Evolutionary conservation across 2,888 invertebrate genomes (phyloP).

Genomic region (Sinodicranocentrus sp.): DNA sequence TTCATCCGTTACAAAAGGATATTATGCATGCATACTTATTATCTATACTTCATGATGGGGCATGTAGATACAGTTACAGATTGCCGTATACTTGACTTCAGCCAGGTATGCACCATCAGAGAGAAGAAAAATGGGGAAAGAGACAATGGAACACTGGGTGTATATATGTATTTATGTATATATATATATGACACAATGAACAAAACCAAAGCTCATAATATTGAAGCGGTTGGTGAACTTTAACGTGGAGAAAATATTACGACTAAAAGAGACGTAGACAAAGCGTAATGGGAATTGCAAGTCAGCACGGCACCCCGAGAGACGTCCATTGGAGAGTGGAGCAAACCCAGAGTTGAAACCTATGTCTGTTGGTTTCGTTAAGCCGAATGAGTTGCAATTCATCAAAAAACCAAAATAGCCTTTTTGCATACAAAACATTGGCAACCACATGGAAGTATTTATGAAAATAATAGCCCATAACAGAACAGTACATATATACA

Average conservation of each 20-base stretch:
- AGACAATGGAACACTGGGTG: no score
- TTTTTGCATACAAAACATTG: conserved; percentile 6
- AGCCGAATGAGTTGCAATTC: conserved; percentile 18
- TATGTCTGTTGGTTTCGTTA: conserved; percentile 1
- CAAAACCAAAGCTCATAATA: background rate
- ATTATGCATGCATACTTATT: background rate
- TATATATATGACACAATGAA: background rate
- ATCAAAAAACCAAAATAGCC: conserved; percentile 19
- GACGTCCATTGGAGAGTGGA: background rate
- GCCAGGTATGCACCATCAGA: background rate
- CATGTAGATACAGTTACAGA: no score
- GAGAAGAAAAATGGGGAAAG: background rate
- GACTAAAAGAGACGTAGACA: no score
- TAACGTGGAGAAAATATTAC: background rate
- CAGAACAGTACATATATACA: no score
- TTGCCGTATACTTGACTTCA: no score
- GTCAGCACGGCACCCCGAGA: no score
- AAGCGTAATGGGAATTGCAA: no score
- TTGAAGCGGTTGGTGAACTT: conserved; percentile 22
- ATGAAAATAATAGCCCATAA: background rate
- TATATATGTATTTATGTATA: background rate
- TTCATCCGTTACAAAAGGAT: conserved; percentile 23
- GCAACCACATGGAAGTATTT: background rate
- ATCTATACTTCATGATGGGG: no score
- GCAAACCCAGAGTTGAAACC: no score